Evolutionary conservation across 2,113 vertebrate genomes (phyloP).

Genomic region (Pelecanoides urinatrix): DNA sequence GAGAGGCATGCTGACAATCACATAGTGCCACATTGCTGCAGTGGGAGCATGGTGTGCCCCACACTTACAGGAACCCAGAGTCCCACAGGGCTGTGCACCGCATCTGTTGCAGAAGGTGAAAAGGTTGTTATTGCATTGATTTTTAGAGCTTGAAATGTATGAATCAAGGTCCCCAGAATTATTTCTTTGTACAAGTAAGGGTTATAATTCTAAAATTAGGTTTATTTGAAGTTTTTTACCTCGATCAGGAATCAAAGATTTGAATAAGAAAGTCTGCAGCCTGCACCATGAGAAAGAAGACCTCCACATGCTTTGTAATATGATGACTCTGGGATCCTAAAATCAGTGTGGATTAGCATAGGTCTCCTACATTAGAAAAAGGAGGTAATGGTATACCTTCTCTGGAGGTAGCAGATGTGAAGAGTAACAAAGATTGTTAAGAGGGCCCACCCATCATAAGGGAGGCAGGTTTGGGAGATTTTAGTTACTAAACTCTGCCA

Average conservation of each 20-base stretch:
- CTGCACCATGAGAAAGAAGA: neutral
- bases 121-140: neutral
- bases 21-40: accelerated
- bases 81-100: neutral
- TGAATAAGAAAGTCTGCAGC: neutral
- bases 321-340: neutral
- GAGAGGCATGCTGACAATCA: neutral
- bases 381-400: neutral
- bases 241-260: neutral
- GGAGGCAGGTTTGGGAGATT: neutral
- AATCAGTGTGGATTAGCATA: neutral
- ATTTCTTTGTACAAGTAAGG: neutral
- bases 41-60: neutral
- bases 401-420: neutral
- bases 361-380: neutral
- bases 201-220: neutral
- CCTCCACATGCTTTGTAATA: neutral
- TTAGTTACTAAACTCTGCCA: neutral
- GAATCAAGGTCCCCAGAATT: neutral
- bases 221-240: neutral
- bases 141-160: neutral
- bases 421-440: neutral
- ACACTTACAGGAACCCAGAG: neutral
- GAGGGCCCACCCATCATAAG: neutral
- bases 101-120: neutral